Conservation (phyloP, 2,888 invertebrate species). For the Merodon equestris region DNA sequence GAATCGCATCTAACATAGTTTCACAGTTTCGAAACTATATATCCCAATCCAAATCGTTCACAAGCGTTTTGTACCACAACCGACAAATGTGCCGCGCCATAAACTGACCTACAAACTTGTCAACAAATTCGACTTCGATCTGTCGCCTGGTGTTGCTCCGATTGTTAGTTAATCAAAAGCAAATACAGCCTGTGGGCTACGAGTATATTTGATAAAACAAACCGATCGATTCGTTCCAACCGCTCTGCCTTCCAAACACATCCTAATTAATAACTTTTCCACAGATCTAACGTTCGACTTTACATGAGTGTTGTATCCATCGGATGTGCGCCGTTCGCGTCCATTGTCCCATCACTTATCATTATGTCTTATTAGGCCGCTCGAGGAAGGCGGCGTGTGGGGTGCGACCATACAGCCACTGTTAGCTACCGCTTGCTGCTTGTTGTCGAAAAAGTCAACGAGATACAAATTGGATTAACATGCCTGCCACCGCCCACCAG, state of each 20-base stretch:
- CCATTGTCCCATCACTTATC: constrained; percentile 57
- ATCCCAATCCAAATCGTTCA: neutral
- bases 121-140: too few relatives aligned
- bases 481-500: constrained; percentile 60
- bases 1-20: too few relatives aligned
- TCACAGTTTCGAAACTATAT: constrained; percentile 29
- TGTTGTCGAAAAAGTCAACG: constrained; percentile 55
- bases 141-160: too few relatives aligned
- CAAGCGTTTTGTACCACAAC: constrained; percentile 39
- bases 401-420: too few relatives aligned
- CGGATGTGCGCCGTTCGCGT: too few relatives aligned
- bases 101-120: constrained; percentile 33
- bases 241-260: constrained; percentile 16
- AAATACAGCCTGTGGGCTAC: too few relatives aligned
- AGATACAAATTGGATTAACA: constrained; percentile 68
- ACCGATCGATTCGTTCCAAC: constrained; percentile 22
- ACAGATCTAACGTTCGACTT: constrained; percentile 4
- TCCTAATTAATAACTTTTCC: constrained; percentile 33
- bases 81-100: constrained; percentile 18
- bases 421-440: constrained; percentile 19
- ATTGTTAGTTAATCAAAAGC: too few relatives aligned
- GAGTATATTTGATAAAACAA: constrained; percentile 18
- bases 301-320: constrained; percentile 1
- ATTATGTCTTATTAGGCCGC: constrained; percentile 61
- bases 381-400: constrained; percentile 7